A percentile compares a stretch with the other conserved stretches of the same genome.
phyloP scores from a whole-genome alignment of 2,888 invertebrate genomes.

The Odontocerum albicorne region DNA sequence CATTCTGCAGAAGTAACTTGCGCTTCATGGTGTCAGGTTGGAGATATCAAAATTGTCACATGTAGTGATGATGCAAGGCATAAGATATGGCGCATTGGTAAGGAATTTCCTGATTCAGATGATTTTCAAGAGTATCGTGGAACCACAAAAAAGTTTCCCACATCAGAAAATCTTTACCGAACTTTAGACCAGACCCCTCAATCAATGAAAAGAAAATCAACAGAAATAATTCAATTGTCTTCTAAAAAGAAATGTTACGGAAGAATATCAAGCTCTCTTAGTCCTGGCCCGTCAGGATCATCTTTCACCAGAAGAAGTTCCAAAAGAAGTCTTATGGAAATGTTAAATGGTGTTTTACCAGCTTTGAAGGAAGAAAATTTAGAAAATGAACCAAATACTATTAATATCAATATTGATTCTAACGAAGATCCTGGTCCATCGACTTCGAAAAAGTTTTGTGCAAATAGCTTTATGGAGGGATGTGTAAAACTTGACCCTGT shows the following conservation, averaged over 20 bases:
- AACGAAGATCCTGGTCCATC: conserved; percentile 6
- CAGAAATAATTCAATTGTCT: conserved; percentile 12
- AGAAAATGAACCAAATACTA: conserved; percentile 41
- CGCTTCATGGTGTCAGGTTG: conserved; percentile 73
- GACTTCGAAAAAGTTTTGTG: conserved; percentile 32
- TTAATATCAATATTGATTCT: conserved; percentile 34
- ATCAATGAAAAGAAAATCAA: conserved; percentile 48
- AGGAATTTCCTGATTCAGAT: conserved; percentile 47
- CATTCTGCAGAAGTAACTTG: conserved; percentile 87
- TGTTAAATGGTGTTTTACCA: conserved; percentile 43
- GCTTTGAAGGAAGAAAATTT: conserved; percentile 40
- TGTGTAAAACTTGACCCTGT: background rate
- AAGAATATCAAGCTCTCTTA: conserved; percentile 8
- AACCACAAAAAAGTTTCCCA: conserved; percentile 46
- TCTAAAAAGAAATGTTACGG: conserved; percentile 19
- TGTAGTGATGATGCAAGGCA: conserved; percentile 83
- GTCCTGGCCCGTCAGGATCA: conserved; percentile 10
- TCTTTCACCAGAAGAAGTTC: conserved; percentile 40
- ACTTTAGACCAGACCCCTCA: conserved; percentile 53
- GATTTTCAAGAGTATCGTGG: conserved; percentile 50
- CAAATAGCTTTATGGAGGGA: conserved; percentile 6
- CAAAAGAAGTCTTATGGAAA: conserved; percentile 50
- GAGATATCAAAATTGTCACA: conserved; percentile 69
- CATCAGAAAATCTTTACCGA: conserved; percentile 38
- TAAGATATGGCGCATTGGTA: conserved; percentile 73